Conservation (phyloP, 2,888 invertebrate species). For the Drosophila prolongata region DNA sequence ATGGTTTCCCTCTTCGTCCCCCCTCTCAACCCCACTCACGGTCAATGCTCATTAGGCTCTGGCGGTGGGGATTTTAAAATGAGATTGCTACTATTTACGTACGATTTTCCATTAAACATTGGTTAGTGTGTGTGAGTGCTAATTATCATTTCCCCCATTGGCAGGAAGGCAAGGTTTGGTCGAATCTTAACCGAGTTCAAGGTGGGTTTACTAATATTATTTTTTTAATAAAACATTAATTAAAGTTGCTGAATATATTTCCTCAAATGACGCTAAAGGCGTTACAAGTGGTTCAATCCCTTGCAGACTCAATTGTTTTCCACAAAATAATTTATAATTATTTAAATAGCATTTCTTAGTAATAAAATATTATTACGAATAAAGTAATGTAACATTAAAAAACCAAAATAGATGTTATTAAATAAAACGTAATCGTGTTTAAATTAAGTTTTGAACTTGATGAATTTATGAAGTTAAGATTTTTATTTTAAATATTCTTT, state of each 20-base stretch:
- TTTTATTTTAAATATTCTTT: too few relatives aligned
- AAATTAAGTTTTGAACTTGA: too few relatives aligned
- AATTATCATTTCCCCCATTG: constrained; percentile 81
- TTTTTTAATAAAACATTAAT: too few relatives aligned
- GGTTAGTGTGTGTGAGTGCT: constrained; percentile 34
- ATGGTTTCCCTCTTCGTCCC: neutral
- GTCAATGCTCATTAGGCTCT: constrained; percentile 60
- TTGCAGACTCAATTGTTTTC: too few relatives aligned
- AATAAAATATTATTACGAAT: too few relatives aligned
- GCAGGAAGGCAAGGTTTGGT: constrained; percentile 38
- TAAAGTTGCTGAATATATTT: neutral
- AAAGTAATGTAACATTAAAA: too few relatives aligned
- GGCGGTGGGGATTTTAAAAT: constrained; percentile 73
- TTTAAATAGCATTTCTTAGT: too few relatives aligned
- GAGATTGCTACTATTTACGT: constrained; percentile 82
- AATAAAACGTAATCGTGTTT: too few relatives aligned
- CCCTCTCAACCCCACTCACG: constrained; percentile 9
- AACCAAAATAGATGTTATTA: too few relatives aligned
- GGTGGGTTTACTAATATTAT: neutral
- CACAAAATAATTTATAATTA: too few relatives aligned
- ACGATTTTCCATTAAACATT: constrained; percentile 79
- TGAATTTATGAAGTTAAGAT: too few relatives aligned
- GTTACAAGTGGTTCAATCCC: too few relatives aligned
- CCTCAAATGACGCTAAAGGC: neutral
- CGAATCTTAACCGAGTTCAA: neutral